A percentile compares a stretch with the other conserved stretches of the same genome.
phyloP scores from a whole-genome alignment of 2,797 vertebrate species.

The Liparis tanakae region DNA sequence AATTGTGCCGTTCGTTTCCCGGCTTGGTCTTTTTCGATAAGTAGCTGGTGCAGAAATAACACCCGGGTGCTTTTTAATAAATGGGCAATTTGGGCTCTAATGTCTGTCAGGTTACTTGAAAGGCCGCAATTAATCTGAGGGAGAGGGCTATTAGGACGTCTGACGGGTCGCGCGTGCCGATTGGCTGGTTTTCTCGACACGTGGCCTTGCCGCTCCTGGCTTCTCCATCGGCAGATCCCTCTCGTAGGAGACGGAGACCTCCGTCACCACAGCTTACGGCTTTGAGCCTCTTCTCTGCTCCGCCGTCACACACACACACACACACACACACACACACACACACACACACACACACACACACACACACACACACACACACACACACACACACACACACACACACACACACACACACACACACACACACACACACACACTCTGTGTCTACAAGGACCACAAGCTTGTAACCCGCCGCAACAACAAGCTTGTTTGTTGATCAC shows the following conservation, averaged over 20 bases:
- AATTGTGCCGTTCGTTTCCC: slow-evolving; percentile 50
- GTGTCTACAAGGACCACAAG: slow-evolving; percentile 11
- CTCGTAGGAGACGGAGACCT: slow-evolving; percentile 54
- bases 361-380: background rate
- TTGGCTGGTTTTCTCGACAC: no score
- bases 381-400: background rate
- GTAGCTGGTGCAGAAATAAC: slow-evolving; percentile 48
- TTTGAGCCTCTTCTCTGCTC: slow-evolving; percentile 50
- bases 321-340: no score
- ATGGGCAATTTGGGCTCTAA: slow-evolving; percentile 36
- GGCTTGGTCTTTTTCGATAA: slow-evolving; percentile 31
- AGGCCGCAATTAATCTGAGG: slow-evolving; percentile 55
- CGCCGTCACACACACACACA: background rate
- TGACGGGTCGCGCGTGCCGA: background rate
- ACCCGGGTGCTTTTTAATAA: slow-evolving; percentile 36
- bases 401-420: background rate
- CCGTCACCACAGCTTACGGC: slow-evolving; percentile 60
- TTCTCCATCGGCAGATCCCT: slow-evolving; percentile 53
- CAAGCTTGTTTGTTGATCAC: background rate
- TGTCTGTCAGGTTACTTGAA: slow-evolving; percentile 45
- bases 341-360: background rate
- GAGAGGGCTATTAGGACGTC: slow-evolving; percentile 24
- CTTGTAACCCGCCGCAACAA: slow-evolving; percentile 1
- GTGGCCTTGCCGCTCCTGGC: background rate
- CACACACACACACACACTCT: no score